phyloP scores from a whole-genome alignment of 30 jellyfish, hydroid and myxozoan genomes.

The Nemopilema nomurai region DNA sequence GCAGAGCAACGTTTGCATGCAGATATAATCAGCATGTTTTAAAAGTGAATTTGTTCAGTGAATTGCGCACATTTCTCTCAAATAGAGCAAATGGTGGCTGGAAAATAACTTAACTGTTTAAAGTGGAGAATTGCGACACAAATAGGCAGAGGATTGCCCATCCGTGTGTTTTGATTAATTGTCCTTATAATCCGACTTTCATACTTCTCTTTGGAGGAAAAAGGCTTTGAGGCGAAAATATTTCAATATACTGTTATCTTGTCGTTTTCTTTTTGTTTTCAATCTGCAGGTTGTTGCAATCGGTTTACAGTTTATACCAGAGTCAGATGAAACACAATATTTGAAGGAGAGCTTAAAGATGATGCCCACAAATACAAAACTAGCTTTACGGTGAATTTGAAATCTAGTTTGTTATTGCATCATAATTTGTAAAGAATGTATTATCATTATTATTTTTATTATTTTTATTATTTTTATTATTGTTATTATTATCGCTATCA shows the following conservation, averaged over 20 bases:
- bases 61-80: too few species aligned
- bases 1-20: background rate
- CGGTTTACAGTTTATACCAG: conserved; percentile 18
- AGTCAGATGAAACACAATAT: background rate
- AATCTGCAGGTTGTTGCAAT: conserved; percentile 6
- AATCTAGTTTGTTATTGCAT: background rate
- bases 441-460: background rate
- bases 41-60: background rate
- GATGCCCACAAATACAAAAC: conserved; percentile 34
- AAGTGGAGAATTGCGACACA: too few species aligned
- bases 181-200: too few species aligned
- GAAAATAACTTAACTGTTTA: background rate
- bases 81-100: too few species aligned
- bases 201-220: too few species aligned
- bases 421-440: background rate
- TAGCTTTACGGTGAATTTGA: conserved; percentile 25
- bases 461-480: background rate
- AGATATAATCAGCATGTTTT: background rate
- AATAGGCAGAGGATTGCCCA: too few species aligned
- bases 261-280: background rate
- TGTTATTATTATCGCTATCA: background rate
- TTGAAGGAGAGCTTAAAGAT: conserved; percentile 3
- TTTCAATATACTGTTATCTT: background rate
- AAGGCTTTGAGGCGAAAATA: too few species aligned
- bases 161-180: too few species aligned